phyloP scores from a whole-genome alignment of 2,797 vertebrate species.

The Diplodus sargus region DNA sequence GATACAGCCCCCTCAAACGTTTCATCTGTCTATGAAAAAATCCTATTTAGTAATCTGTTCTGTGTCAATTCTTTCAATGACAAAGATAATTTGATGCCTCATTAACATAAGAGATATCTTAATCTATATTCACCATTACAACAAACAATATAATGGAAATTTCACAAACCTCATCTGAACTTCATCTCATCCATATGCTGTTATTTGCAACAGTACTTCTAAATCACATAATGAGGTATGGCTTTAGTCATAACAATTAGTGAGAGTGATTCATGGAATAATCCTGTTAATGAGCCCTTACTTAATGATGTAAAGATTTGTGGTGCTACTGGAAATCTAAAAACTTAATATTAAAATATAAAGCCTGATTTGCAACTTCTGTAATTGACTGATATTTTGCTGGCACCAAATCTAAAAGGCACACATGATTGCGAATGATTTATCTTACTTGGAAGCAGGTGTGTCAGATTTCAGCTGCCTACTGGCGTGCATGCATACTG shows the following conservation, averaged over 20 bases:
- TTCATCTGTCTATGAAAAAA: neutral
- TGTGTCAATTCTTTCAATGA: slow-evolving; percentile 1
- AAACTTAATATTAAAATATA: neutral
- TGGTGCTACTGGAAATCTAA: neutral
- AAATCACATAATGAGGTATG: neutral
- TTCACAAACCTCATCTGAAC: neutral
- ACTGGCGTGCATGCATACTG: slow-evolving; percentile 38
- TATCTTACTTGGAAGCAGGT: slow-evolving; percentile 55
- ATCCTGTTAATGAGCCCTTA: neutral
- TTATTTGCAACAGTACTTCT: neutral
- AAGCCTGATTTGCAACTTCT: slow-evolving; percentile 5
- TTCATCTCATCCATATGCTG: neutral
- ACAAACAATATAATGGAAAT: slow-evolving; percentile 1
- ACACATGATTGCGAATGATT: slow-evolving; percentile 57
- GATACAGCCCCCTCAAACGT: no score
- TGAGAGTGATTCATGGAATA: neutral
- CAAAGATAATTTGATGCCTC: neutral
- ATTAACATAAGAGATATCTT: neutral
- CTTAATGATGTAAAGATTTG: neutral
- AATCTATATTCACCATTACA: neutral
- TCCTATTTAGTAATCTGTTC: neutral
- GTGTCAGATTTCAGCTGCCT: slow-evolving; percentile 58
- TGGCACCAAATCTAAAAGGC: slow-evolving; percentile 23
- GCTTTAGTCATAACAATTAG: neutral
- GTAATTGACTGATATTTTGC: slow-evolving; percentile 28